Conservation (phyloP, 2,797 vertebrate species). For the Platalea minor region DNA sequence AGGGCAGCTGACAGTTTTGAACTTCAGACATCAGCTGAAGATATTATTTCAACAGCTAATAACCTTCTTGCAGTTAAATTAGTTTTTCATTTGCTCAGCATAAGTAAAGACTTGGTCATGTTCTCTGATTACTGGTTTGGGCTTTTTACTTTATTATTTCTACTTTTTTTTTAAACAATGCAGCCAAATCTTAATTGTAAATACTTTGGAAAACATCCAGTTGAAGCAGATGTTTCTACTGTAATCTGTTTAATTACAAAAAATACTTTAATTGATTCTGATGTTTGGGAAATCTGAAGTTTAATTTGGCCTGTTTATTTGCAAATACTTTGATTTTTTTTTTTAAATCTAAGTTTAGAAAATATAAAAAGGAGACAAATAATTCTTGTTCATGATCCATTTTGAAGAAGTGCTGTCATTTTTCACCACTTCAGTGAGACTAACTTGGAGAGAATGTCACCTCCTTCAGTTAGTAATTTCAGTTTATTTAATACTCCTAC, state of each 20-base stretch:
- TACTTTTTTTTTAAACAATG: background rate
- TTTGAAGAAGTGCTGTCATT: background rate
- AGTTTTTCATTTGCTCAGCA: background rate
- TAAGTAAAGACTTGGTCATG: background rate
- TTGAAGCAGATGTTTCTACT: constrained; percentile 50
- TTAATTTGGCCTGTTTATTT: background rate
- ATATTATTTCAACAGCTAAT: background rate
- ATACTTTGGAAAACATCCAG: constrained; percentile 28
- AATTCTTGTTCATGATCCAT: background rate
- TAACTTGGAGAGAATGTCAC: background rate
- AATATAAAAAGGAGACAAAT: background rate
- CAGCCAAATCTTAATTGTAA: constrained; percentile 34
- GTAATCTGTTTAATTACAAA: constrained; percentile 37
- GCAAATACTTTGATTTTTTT: background rate
- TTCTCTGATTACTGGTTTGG: background rate
- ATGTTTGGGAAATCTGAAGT: background rate
- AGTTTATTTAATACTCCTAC: constrained; percentile 40
- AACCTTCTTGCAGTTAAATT: background rate
- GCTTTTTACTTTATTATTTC: background rate
- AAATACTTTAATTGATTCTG: constrained; percentile 29
- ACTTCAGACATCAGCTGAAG: background rate
- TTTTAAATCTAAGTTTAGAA: background rate
- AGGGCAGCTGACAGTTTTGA: background rate
- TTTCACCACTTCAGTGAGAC: background rate
- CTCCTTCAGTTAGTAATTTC: constrained; percentile 31